Conservation (phyloP, 2,797 vertebrate genomes). For the Neopelma chrysocephalum region DNA sequence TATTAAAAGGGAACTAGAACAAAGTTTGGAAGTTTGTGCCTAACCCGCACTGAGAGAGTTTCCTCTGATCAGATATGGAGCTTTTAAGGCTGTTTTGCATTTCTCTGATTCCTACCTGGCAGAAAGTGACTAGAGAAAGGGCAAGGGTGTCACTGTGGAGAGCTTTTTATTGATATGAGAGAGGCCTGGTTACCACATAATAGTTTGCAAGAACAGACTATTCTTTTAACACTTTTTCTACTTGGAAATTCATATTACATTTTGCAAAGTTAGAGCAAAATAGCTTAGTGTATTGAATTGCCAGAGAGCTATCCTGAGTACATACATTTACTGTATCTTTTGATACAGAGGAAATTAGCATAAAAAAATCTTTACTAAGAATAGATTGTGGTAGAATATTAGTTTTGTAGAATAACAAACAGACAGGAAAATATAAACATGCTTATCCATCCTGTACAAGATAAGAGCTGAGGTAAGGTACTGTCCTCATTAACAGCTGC, state of each 20-base stretch:
- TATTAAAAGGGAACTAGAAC: conserved; percentile 16
- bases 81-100: conserved; percentile 28
- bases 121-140: conserved; percentile 34
- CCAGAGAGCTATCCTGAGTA: conserved; percentile 11
- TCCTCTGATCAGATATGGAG: conserved; percentile 42
- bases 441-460: conserved; percentile 8
- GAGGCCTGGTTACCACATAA: not conserved
- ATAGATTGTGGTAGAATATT: conserved; percentile 1
- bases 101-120: conserved; percentile 50
- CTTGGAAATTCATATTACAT: conserved; percentile 6
- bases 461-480: conserved; percentile 11
- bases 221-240: not conserved
- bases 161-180: conserved; percentile 3
- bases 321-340: conserved; percentile 16
- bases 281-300: not conserved
- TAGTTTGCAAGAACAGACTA: not conserved
- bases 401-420: not conserved
- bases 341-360: conserved; percentile 26
- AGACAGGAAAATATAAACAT: not conserved
- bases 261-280: conserved; percentile 8
- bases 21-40: not conserved
- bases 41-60: not conserved
- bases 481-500: conserved; percentile 10
- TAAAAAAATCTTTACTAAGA: not conserved
- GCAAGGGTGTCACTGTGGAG: not conserved